phyloP scores from a whole-genome alignment of 2,113 vertebrate genomes.

The Channa argus region DNA sequence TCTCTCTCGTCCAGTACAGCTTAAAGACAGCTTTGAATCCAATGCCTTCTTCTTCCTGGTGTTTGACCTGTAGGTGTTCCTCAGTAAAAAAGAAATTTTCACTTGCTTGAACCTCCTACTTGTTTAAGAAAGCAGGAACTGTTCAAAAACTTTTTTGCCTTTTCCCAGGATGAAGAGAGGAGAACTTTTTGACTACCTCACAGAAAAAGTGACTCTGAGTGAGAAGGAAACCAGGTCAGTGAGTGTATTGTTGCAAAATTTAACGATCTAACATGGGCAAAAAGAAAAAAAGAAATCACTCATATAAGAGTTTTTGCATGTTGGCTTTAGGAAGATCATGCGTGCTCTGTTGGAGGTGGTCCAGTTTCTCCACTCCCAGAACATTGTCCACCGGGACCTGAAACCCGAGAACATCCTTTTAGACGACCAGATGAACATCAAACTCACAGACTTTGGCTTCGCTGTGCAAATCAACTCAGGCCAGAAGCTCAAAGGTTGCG shows the following conservation, averaged over 20 bases:
- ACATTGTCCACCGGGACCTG: conserved; percentile 95
- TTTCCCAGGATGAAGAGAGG: conserved; percentile 93
- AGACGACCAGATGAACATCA: conserved; percentile 96
- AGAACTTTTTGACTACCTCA: conserved; percentile 98
- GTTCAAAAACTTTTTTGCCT: not conserved
- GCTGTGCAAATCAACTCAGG: conserved; percentile 86
- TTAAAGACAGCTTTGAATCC: conserved; percentile 96
- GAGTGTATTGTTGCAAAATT: not conserved
- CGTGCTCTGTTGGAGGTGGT: conserved; percentile 93
- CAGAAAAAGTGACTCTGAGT: conserved; percentile 95
- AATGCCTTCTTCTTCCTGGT: conserved; percentile 97
- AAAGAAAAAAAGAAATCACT: no score
- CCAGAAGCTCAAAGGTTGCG: conserved; percentile 89
- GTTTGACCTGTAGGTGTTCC: conserved; percentile 94
- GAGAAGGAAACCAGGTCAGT: conserved; percentile 96
- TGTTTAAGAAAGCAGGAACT: not conserved
- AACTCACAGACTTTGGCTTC: conserved; percentile 97
- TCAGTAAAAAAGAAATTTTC: not conserved
- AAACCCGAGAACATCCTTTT: conserved; percentile 98
- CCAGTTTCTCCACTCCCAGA: conserved; percentile 88
- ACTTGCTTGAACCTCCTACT: no score
- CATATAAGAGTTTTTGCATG: not conserved
- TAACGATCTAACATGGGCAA: no score
- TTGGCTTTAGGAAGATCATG: conserved; percentile 92
- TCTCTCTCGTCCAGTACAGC: conserved; percentile 88